These are phyloP conservation scores for Mola mola DNA, from an alignment of 2,113 vertebrate species.

Conservation along the genomic window DNA sequence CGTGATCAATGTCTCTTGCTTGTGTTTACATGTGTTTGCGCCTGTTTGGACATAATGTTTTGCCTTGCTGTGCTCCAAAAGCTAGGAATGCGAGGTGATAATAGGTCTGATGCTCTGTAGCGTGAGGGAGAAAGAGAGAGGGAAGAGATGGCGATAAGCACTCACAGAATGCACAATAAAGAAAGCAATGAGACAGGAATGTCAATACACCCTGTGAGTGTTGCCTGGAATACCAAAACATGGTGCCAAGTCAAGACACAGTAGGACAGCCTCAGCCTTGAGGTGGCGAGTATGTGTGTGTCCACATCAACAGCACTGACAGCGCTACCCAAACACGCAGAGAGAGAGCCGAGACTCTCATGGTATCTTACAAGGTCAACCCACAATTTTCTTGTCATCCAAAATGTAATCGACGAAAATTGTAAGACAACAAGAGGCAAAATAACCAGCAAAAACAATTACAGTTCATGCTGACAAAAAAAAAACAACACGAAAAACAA, in stretches of 20 bases:
- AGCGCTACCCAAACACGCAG: conserved; percentile 16
- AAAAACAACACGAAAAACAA: conserved; percentile 5
- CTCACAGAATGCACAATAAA: conserved; percentile 75
- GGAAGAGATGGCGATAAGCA: conserved; percentile 26
- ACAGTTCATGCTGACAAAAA: conserved; percentile 24
- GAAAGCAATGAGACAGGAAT: conserved; percentile 70
- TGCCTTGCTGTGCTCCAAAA: conserved; percentile 31
- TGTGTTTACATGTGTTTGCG: conserved; percentile 21
- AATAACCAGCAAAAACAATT: conserved; percentile 26
- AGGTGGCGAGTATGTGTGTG: conserved; percentile 36
- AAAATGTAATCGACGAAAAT: conserved; percentile 40
- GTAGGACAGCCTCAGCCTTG: conserved; percentile 49
- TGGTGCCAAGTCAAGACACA: conserved; percentile 56
- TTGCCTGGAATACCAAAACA: conserved; percentile 74
- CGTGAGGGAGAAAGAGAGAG: conserved; percentile 33
- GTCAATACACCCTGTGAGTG: conserved; percentile 63
- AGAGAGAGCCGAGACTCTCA: conserved; percentile 30
- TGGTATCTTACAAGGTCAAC: conserved; percentile 62
- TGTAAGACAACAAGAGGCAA: conserved; percentile 16
- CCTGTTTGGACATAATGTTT: conserved; percentile 37
- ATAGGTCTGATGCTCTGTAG: conserved; percentile 56
- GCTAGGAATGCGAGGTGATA: conserved; percentile 54
- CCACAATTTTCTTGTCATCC: conserved; percentile 43
- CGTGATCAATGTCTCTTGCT: conserved; percentile 34
- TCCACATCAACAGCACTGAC: conserved; percentile 10